phyloP scores from a whole-genome alignment of 2,797 vertebrate species.

The Petrocephalus schoutedeni region DNA sequence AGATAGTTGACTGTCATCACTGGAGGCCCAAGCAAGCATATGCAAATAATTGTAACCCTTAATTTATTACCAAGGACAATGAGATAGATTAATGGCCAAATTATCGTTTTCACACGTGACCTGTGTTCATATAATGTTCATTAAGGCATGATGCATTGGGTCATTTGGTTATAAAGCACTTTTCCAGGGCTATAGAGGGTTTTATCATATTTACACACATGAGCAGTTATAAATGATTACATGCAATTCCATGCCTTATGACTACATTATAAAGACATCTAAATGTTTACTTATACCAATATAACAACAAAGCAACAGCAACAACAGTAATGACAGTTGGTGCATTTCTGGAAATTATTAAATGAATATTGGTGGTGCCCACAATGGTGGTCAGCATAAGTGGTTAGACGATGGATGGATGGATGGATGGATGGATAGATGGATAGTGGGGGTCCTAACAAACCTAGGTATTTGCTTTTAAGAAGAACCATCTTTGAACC shows the following conservation, averaged over 20 bases:
- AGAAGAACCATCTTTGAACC: background rate
- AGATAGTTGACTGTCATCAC: background rate
- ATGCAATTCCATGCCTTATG: background rate
- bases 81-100: background rate
- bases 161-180: background rate
- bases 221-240: background rate
- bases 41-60: background rate
- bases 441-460: background rate
- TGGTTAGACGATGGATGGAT: background rate
- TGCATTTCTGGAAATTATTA: background rate
- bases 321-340: background rate
- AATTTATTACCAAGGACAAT: slow-evolving; percentile 4
- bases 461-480: background rate
- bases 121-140: background rate
- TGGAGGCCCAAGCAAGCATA: background rate
- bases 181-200: background rate
- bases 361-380: background rate
- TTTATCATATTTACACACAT: background rate
- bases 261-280: background rate
- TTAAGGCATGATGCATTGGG: background rate
- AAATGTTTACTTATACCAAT: background rate
- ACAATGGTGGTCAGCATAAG: background rate
- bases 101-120: background rate
- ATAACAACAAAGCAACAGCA: background rate
- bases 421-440: background rate